Evolutionary conservation across 2,888 invertebrate genomes (phyloP), one percentile per base, ranked within the genome.

Genomic region (Apodemia arnacis): DNA sequence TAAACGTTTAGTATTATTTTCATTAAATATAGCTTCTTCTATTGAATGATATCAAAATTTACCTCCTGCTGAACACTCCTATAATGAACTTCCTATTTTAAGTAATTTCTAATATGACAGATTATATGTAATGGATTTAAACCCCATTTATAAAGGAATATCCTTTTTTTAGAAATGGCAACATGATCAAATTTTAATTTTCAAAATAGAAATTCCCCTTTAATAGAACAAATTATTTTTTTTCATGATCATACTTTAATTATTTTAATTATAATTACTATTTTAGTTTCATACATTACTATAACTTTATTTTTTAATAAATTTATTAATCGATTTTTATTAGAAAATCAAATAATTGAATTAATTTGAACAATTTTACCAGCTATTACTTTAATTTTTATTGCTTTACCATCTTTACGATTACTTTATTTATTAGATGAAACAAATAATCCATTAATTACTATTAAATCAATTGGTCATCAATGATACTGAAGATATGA

Each of bases 401-500:
- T 99, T 97, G 98, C 98, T 0, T 90, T 99, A 49, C 99, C 99
- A 0, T 99, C 98, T 0, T 92, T 99, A 93, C 98, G 98, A 44
- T 93, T 99, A 94, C 94, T 99, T 94, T 99, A 99, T 93, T 92
- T 99, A 96, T 94, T 98, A 94, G 99, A 99, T 96, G 98, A 99
- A 98, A 95, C 98, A 94, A 98, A 98, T 96, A 97, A 85, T 27
- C 85, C 85, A 13, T 63, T 82, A 80, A 96, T 99, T 94, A 98
- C 98, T 0, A 94, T 99, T 96, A 99, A 99, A 99, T 96, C 98
- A 41, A 98, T 99, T 96, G 99, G 98, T 0, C 98, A 98, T 95
- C 99, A 99, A 98, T 99, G 98, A 98, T 98, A 98, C 87, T 99
- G 98, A 98, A 98, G 97, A 1, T 99, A 99, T 97, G 98, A 99